Percentiles rank a stretch among this genome's conserved stretches.
Conservation (phyloP, 2,113 vertebrate species). For the Tetrax tetrax region DNA sequence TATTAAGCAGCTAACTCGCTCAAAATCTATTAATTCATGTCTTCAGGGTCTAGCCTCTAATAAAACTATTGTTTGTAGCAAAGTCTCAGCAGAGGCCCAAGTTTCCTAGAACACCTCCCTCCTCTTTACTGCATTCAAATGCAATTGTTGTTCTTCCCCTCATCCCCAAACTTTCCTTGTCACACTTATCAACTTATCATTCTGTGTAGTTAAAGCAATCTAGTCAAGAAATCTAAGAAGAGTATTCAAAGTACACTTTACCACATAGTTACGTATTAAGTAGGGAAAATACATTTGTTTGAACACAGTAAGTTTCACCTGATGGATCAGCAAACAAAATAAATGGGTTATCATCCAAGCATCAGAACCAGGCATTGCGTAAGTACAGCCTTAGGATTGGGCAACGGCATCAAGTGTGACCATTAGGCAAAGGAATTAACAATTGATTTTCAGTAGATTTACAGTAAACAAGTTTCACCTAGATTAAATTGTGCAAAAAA, state of each 20-base stretch:
- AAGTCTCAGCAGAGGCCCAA: not conserved
- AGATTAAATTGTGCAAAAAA: not conserved
- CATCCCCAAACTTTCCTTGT: not conserved
- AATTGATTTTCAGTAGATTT: not conserved
- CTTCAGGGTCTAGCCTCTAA: not conserved
- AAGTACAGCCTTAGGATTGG: not conserved
- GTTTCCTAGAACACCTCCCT: not conserved
- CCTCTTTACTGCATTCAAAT: not conserved
- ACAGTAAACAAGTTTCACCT: not conserved
- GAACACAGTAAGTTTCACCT: not conserved
- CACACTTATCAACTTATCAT: accelerated
- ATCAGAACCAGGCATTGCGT: not conserved
- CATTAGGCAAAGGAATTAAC: not conserved
- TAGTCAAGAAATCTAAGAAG: not conserved
- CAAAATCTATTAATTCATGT: not conserved
- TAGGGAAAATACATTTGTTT: not conserved
- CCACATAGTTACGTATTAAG: not conserved
- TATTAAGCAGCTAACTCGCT: not conserved
- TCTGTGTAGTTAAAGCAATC: not conserved
- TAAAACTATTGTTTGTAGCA: not conserved
- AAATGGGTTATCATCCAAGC: not conserved
- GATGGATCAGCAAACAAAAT: slow-evolving; percentile 35
- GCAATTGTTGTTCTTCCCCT: not conserved
- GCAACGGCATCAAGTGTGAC: not conserved
- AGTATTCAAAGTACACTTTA: not conserved